phyloP scores from a whole-genome alignment of 1,140 invertebrate genomes.

The Vollenhovia emeryi region DNA sequence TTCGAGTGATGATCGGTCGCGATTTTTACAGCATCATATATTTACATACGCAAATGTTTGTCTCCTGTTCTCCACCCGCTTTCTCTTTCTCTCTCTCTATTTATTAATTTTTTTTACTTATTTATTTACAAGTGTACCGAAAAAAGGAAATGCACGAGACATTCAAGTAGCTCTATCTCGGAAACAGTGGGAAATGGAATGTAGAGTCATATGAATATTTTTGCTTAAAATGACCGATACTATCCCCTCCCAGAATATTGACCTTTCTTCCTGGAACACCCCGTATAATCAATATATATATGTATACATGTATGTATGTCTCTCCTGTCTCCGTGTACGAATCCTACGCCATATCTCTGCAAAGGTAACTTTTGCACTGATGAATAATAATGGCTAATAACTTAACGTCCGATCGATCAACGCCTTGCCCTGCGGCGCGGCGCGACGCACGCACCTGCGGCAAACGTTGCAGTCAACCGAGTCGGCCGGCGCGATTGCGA shows the following conservation, averaged over 20 bases:
- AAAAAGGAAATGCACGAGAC: too few species aligned
- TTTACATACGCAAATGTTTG: conserved; percentile 29
- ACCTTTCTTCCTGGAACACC: too few species aligned
- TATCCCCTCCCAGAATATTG: too few species aligned
- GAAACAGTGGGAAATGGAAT: too few species aligned
- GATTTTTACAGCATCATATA: conserved; percentile 19
- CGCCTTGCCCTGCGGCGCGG: neutral
- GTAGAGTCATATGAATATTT: too few species aligned
- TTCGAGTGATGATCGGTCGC: neutral
- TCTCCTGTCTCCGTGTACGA: neutral
- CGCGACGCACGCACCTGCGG: conserved; percentile 53
- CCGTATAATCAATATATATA: too few species aligned
- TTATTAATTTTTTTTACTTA: too few species aligned
- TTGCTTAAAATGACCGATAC: too few species aligned
- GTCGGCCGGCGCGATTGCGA: neutral
- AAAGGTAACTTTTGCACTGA: conserved; percentile 50
- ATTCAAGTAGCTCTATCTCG: too few species aligned
- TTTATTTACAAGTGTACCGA: too few species aligned
- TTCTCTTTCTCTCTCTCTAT: neutral
- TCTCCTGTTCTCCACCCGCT: neutral
- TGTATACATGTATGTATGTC: neutral
- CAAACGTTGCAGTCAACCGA: neutral
- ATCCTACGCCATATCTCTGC: conserved; percentile 53
- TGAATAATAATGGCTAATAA: conserved; percentile 72
- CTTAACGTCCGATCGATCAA: conserved; percentile 59